These are phyloP conservation scores for Diuraphis noxia DNA, from an alignment of 1,140 invertebrate genomes.

Conservation along the genomic window DNA sequence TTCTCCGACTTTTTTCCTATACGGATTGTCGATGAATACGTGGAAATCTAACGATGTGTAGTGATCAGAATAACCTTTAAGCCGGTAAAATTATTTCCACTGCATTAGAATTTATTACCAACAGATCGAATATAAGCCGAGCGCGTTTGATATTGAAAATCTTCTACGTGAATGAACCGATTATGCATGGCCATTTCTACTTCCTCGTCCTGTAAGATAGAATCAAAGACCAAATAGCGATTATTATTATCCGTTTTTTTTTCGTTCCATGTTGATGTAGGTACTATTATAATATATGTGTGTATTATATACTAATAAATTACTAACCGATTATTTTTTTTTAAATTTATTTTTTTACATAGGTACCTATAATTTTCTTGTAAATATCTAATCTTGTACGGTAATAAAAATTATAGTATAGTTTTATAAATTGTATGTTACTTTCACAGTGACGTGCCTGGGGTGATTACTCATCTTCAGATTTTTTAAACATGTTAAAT, in stretches of 20 bases:
- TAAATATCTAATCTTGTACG: background rate
- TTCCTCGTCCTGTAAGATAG: too few relatives aligned
- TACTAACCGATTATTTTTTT: background rate
- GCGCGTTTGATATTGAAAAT: conserved; percentile 21
- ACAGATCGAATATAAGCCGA: background rate
- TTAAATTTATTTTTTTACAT: background rate
- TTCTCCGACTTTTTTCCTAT: background rate
- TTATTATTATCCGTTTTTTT: background rate
- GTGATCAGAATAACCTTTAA: background rate
- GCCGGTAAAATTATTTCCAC: conserved; percentile 1
- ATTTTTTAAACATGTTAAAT: background rate
- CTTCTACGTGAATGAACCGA: background rate
- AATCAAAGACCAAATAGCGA: background rate
- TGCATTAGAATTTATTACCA: conserved; percentile 1
- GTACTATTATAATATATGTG: background rate
- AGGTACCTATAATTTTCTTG: background rate
- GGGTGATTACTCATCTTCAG: background rate
- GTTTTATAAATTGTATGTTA: background rate
- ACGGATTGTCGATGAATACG: background rate
- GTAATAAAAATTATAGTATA: background rate
- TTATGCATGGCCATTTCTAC: background rate
- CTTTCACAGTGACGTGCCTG: background rate
- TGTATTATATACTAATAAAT: too few relatives aligned
- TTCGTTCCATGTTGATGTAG: background rate
- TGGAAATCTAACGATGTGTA: background rate